Evolutionary conservation across 2,888 invertebrate genomes (phyloP), one percentile per base, ranked within the genome.

Genomic region (Nephrotoma guestfalica): DNA sequence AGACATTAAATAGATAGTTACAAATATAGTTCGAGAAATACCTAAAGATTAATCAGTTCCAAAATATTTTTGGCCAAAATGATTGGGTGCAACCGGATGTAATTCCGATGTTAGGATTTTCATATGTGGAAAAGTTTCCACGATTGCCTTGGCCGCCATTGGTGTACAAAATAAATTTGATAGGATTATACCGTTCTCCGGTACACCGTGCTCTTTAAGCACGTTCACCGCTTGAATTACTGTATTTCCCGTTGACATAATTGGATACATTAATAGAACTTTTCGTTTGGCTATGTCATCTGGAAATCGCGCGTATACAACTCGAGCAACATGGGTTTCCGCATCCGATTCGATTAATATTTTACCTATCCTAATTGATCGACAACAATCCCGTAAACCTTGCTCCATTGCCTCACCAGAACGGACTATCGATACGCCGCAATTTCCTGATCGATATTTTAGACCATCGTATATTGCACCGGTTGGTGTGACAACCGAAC

Each of bases 31-130:
- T 15, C 15, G 11, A 18, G 30, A 30, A 30, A 30, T 43, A 30
- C 11, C 43, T 43, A 43, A 9, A 11, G 43, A 43, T 88, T 90
- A 99, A 93, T 99, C 99, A 87, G 99, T 99, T 88, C 99, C 99
- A 92, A 99, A 99, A 92, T 99, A 99, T 91, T 97, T 98, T 92
- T 97, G 97, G 86, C 99, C 99, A 92, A 99, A 99, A 92, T 99
- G 99, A 92, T 97, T 98, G 7, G 99, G 99, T 7, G 98, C 98
- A 2, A 98, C 96, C 0, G 96, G 96, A 91, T 98, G 97, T 41
- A 99, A 94, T 91, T 99, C 99, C 0, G 99, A 97, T 0, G 99
- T 98, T 87, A 99, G 93, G 89, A 99, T 97, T 91, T 96, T 98
- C 95, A 99, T 94, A 93, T 95, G 93, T 30, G 97, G 98, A 90